Evolutionary conservation across 2,797 vertebrate genomes (phyloP).

Genomic region (Sebastes elongatus): DNA sequence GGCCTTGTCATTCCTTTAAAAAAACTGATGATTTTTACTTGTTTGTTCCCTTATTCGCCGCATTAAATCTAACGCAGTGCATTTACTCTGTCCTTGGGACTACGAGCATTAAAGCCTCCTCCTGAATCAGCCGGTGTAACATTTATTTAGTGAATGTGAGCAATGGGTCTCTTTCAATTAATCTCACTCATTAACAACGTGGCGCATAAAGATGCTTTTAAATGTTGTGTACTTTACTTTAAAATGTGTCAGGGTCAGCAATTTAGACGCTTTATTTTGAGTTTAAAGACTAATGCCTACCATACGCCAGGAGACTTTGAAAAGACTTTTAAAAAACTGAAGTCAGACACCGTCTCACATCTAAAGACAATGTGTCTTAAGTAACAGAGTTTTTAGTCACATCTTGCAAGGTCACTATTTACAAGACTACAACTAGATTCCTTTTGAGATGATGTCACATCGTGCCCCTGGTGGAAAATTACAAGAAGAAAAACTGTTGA

Average conservation of each 20-base stretch:
- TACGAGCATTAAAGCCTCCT: slow-evolving; percentile 2
- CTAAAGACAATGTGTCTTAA: too few species aligned
- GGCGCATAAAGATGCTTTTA: neutral
- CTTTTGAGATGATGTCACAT: too few species aligned
- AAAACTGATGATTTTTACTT: neutral
- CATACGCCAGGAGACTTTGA: too few species aligned
- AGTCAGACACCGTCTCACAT: too few species aligned
- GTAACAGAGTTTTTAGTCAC: too few species aligned
- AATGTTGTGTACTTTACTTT: neutral
- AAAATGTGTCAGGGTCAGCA: neutral
- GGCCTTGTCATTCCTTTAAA: neutral
- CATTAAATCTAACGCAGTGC: neutral
- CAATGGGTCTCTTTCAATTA: neutral
- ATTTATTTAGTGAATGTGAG: neutral
- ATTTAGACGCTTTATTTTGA: neutral
- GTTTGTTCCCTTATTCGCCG: neutral
- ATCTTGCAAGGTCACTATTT: too few species aligned
- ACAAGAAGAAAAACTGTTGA: too few species aligned
- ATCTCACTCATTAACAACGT: neutral
- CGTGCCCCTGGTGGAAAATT: too few species aligned
- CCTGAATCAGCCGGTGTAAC: neutral
- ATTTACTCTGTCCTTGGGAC: neutral
- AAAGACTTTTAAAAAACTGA: too few species aligned
- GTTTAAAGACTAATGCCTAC: neutral
- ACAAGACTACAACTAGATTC: too few species aligned